phyloP scores from a whole-genome alignment of 1,140 invertebrate species.

The Drosophila bifasciata region DNA sequence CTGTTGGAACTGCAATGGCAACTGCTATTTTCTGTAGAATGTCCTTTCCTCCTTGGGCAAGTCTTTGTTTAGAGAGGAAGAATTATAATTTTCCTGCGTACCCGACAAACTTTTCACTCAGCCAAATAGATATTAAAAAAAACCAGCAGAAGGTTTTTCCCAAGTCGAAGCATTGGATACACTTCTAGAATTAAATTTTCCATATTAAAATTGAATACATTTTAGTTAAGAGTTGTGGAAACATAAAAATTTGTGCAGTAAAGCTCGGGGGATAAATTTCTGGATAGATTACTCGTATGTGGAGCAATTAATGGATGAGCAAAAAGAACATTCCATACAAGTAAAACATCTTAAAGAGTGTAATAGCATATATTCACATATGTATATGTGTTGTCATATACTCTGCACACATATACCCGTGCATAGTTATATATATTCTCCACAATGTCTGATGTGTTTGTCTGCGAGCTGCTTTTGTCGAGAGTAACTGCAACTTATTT shows the following conservation, averaged over 20 bases:
- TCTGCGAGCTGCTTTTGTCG: slow-evolving; percentile 34
- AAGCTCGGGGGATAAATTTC: no score
- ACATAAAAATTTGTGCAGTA: no score
- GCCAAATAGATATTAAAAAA: slow-evolving; percentile 21
- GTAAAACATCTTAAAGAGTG: no score
- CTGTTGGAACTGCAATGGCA: slow-evolving; percentile 11
- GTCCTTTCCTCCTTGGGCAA: slow-evolving; percentile 31
- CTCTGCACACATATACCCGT: slow-evolving; percentile 1
- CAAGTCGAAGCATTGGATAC: no score
- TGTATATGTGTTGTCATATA: no score
- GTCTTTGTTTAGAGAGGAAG: slow-evolving; percentile 67
- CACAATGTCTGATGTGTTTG: slow-evolving; percentile 60
- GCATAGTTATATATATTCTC: slow-evolving; percentile 51
- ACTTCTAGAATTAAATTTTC: not conserved
- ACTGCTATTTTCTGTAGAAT: slow-evolving; percentile 6
- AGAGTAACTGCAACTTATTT: slow-evolving; percentile 73
- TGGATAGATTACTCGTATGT: no score
- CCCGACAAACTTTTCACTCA: slow-evolving; percentile 44
- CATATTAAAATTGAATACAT: not conserved
- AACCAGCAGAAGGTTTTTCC: no score
- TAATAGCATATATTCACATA: no score
- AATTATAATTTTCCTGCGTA: slow-evolving; percentile 73
- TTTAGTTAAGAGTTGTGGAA: no score
- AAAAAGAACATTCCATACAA: no score
- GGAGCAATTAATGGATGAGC: no score